Percentiles rank a stretch among this genome's conserved stretches.
Evolutionary conservation across 2,113 vertebrate species (phyloP).

Genomic region (Bufo gargarizans): DNA sequence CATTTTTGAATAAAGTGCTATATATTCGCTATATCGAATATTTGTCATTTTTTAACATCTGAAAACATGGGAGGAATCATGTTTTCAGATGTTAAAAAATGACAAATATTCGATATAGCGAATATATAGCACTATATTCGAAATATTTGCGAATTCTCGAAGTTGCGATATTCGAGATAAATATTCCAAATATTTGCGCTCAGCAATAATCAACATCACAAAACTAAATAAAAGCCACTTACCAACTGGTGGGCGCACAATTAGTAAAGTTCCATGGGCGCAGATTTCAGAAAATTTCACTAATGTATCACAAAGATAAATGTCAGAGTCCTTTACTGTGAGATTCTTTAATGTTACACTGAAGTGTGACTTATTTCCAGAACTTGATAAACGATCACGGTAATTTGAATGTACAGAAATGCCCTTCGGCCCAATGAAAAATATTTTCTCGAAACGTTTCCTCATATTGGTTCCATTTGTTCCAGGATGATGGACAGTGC

Average conservation of each 20-base stretch:
- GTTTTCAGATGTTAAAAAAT: no score
- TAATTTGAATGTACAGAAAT: background rate
- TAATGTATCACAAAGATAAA: background rate
- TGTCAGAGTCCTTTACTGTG: background rate
- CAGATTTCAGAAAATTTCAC: background rate
- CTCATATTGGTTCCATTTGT: background rate
- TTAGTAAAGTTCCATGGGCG: background rate
- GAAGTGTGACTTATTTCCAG: background rate
- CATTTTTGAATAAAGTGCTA: no score
- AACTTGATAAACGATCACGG: background rate
- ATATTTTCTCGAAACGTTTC: background rate
- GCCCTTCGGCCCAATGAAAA: fast-evolving
- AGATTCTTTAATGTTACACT: background rate
- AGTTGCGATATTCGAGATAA: no score
- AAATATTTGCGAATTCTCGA: no score
- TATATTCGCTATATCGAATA: no score
- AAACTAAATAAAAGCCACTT: background rate
- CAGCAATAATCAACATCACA: background rate
- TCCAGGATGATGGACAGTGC: fast-evolving
- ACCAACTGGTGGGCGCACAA: background rate
- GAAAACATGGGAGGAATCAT: no score
- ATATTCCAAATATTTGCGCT: no score
- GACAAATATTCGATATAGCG: no score
- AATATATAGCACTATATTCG: no score
- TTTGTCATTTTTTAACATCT: no score